Evolutionary conservation across 2,797 vertebrate species (phyloP).

Genomic region (Brachymystax lenok): DNA sequence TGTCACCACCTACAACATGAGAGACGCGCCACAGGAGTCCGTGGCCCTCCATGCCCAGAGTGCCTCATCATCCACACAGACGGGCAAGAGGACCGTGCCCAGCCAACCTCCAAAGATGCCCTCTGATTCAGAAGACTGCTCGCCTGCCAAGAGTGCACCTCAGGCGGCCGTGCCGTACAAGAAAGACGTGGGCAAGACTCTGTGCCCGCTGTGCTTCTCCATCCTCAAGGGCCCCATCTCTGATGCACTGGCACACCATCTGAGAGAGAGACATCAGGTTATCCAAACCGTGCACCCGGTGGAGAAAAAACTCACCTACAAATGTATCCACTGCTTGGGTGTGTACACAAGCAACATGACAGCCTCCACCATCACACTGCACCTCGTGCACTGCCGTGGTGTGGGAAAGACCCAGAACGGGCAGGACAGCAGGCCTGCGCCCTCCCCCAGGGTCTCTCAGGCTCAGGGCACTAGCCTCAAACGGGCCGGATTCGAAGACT

Average conservation of each 20-base stretch:
- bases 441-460: slow-evolving; percentile 80
- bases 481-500: slow-evolving; percentile 79
- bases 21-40: slow-evolving; percentile 92
- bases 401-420: slow-evolving; percentile 96
- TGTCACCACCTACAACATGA: slow-evolving; percentile 97
- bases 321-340: slow-evolving; percentile 97
- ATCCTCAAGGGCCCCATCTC: slow-evolving; percentile 98
- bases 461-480: slow-evolving; percentile 81
- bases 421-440: slow-evolving; percentile 82
- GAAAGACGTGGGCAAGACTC: slow-evolving; percentile 95
- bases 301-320: slow-evolving; percentile 98
- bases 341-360: slow-evolving; percentile 99
- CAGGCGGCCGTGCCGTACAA: slow-evolving; percentile 95
- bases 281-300: slow-evolving; percentile 97
- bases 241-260: slow-evolving; percentile 93
- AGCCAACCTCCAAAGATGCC: slow-evolving; percentile 80
- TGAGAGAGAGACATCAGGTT: slow-evolving; percentile 94
- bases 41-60: slow-evolving; percentile 95
- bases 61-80: slow-evolving; percentile 55
- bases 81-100: slow-evolving; percentile 63
- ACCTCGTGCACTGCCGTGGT: slow-evolving; percentile 95
- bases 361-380: slow-evolving; percentile 95
- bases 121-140: slow-evolving; percentile 76
- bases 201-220: slow-evolving; percentile 97
- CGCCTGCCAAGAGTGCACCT: slow-evolving; percentile 80